A percentile compares a stretch with the other conserved stretches of the same genome.
These are phyloP conservation scores for Rhyacichthys aspro DNA, from an alignment of 2,797 vertebrate genomes.

Conservation along the genomic window DNA sequence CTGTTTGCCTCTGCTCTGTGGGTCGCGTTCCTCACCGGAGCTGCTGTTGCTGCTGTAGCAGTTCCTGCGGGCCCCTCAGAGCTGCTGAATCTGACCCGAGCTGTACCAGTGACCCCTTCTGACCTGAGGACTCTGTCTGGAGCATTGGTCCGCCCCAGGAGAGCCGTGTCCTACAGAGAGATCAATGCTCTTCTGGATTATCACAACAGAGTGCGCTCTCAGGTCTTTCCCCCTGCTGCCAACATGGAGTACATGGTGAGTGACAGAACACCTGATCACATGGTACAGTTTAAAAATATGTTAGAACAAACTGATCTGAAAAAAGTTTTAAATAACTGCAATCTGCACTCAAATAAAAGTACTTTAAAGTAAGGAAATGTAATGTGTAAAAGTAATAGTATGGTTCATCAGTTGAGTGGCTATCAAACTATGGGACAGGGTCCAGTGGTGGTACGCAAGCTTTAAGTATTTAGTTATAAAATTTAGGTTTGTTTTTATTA, in stretches of 20 bases:
- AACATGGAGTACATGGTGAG: constrained; percentile 95
- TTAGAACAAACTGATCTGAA: no score
- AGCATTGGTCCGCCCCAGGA: constrained; percentile 49
- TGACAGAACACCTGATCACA: constrained; percentile 1
- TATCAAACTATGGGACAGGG: no score
- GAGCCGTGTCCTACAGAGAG: constrained; percentile 81
- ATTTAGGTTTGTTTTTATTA: no score
- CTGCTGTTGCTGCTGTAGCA: constrained; percentile 34
- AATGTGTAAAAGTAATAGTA: no score
- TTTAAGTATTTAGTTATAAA: no score
- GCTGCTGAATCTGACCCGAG: constrained; percentile 29
- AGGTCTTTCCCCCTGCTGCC: constrained; percentile 85
- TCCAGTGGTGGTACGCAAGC: no score
- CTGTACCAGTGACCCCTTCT: constrained; percentile 18
- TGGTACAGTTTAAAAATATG: no score
- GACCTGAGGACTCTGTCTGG: constrained; percentile 31
- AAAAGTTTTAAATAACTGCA: no score
- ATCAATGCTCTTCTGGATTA: constrained; percentile 83
- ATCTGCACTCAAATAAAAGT: no score
- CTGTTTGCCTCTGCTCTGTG: constrained; percentile 81
- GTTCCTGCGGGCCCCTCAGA: constrained; percentile 55
- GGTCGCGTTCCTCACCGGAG: constrained; percentile 61
- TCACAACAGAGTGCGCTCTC: constrained; percentile 87
- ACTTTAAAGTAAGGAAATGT: no score
- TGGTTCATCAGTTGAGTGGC: no score